Evolutionary conservation across 2,797 vertebrate genomes (phyloP), one percentile per base, ranked within the genome.

Genomic region (Bryconaethiops microstoma): DNA sequence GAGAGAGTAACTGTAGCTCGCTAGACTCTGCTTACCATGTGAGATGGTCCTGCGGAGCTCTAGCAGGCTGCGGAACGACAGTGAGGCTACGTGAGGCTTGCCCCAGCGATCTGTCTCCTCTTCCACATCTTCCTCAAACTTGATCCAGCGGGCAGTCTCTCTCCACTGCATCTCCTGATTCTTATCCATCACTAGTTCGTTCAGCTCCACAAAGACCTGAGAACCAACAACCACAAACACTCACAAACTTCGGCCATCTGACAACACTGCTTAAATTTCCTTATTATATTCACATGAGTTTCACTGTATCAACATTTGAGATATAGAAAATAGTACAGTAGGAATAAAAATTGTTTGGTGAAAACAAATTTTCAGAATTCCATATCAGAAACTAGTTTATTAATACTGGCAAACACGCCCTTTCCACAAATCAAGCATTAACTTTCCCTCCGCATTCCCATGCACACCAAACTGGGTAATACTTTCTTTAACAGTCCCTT

Each of bases 91-190:
- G 0, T 99, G 98, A 45, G 98, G 97, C 89, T 98, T 99, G 1
- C 98, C 98, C 98, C 98, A 99, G 74, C 97, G 96, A 45, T 98
- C 96, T 0, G 98, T 99, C 84, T 99, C 98, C 87, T 97, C 96
- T 80, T 99, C 97, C 83, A 99, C 97, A 0, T 99, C 95, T 87
- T 99, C 98, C 86, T 99, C 98, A 87, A 99, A 99, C 92, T 99
- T 99, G 92, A 99, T 99, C 98, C 98, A 99, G 65, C 98, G 97
- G 0, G 98, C 98, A 0, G 95, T 96, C 92, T 99, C 98, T 87
- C 95, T 97, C 98, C 98, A 99, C 60, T 95, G 96, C 93, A 98
- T 97, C 83, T 99, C 97, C 89, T 97, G 96, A 89, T 96, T 96
- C 80, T 97, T 97, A 83, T 97, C 97, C 90, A 96, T 91, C 73